Percentiles rank a stretch among this genome's conserved stretches.
Evolutionary conservation across 2,113 vertebrate genomes (phyloP).

Genomic region (Sardina pilchardus): DNA sequence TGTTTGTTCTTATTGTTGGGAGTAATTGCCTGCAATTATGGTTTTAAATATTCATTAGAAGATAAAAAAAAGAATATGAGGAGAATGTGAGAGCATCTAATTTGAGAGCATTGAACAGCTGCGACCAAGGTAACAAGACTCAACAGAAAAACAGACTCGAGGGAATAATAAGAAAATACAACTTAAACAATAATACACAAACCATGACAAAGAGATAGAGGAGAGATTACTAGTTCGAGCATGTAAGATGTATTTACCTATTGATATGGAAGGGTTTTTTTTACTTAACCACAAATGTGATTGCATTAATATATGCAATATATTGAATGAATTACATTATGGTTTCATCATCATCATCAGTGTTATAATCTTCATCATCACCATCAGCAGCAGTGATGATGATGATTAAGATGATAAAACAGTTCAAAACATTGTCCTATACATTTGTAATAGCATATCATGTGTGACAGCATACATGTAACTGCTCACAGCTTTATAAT

Average conservation of each 20-base stretch:
- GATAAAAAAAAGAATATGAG: slow-evolving; percentile 66
- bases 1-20: slow-evolving; percentile 76
- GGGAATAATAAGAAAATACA: not conserved
- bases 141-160: not conserved
- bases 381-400: too few relatives aligned
- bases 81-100: slow-evolving; percentile 42
- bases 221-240: not conserved
- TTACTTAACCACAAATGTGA: too few relatives aligned
- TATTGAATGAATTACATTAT: too few relatives aligned
- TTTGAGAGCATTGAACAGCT: slow-evolving; percentile 11
- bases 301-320: too few relatives aligned
- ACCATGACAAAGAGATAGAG: not conserved
- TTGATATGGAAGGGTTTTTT: not conserved
- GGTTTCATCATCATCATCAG: too few relatives aligned
- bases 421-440: not conserved
- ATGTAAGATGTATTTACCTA: not conserved
- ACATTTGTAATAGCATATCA: too few relatives aligned
- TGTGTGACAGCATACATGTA: too few relatives aligned
- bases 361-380: too few relatives aligned
- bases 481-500: not conserved
- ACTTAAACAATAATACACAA: not conserved
- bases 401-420: not conserved
- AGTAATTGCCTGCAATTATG: slow-evolving; percentile 80
- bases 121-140: not conserved
- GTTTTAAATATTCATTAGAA: slow-evolving; percentile 77